Percentiles rank a stretch among this genome's conserved stretches.
Conservation (phyloP, 2,888 invertebrate genomes). For the Parthenolecanium corni region DNA sequence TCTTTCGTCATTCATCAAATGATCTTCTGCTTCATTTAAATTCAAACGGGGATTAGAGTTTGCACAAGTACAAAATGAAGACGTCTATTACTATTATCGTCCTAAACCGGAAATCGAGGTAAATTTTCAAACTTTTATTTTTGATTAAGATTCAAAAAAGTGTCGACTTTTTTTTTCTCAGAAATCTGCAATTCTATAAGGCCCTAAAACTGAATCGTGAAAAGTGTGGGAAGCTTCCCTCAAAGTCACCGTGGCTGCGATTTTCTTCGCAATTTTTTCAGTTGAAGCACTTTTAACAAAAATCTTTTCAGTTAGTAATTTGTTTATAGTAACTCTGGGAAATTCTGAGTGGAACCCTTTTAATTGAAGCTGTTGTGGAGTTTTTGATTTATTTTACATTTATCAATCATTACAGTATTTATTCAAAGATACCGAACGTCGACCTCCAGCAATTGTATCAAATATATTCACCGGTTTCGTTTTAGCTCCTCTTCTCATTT, state of each 20-base stretch:
- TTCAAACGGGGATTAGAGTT: slow-evolving; percentile 54
- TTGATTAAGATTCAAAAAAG: too few species aligned
- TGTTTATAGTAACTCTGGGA: too few species aligned
- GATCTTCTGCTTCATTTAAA: slow-evolving; percentile 67
- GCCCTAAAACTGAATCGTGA: not conserved
- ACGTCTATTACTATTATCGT: slow-evolving; percentile 37
- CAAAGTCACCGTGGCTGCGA: too few species aligned
- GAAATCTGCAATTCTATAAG: not conserved
- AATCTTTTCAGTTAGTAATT: too few species aligned
- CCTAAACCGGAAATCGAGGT: slow-evolving; percentile 52
- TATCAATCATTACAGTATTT: slow-evolving; percentile 61
- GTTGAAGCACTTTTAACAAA: too few species aligned
- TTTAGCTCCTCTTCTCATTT: slow-evolving; percentile 65
- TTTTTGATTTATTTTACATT: too few species aligned
- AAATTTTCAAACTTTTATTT: too few species aligned
- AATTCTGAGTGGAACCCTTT: not conserved
- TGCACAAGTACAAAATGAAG: slow-evolving; percentile 25
- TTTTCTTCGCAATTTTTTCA: too few species aligned
- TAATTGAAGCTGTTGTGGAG: too few species aligned
- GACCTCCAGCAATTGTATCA: slow-evolving; percentile 78
- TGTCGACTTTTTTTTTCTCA: not conserved
- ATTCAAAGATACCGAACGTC: slow-evolving; percentile 84
- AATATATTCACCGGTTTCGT: slow-evolving; percentile 79
- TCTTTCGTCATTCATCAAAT: slow-evolving; percentile 76
- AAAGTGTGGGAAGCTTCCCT: too few species aligned